Evolutionary conservation across 2,888 invertebrate species (phyloP), one percentile per base, ranked within the genome.

Genomic region (Papilio demoleus): DNA sequence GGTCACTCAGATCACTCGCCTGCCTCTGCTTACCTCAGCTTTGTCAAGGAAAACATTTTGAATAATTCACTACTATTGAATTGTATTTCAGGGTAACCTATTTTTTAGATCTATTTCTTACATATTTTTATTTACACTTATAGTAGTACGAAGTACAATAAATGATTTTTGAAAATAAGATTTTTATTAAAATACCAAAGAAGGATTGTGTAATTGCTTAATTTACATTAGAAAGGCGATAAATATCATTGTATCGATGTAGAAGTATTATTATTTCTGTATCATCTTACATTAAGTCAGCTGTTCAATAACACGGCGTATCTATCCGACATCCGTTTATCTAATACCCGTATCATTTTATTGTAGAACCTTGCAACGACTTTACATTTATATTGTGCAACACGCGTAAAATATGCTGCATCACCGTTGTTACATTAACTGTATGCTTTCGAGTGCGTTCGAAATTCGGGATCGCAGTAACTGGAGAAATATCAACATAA

Each of bases 341-440:
- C 60, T 60, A 60, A 56, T 53, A 70, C 47, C 67, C 65, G 38
- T 61, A 62, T 62, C 62, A 47, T 19, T 62, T 62, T 47, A 62
- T 62, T 45, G 12, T 45, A 47, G 62, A 62, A 47, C 64, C 66
- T 67, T 66, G 70, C 65, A 68, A 70, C 70, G 62, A 56, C 65
- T 70, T 75, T 64, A 75, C 75, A 40, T 17, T 36, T 22, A 27
- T 40, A 65, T 65, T 71, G 70, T 68, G 69, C 62, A 70, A 73
- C 67, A 38, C 19, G 9, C 22, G 34, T 47, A 53, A 22, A 60
- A 45, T 73, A 67, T 75, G 73, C 70, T 65, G 67, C 65, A 70
- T 75, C 73, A 77, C 73, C 70, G 75, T 71, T 74, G 76, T 79
- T 81, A 76, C 73, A 68, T 75, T 80, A 82, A 79, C 80, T 80